These are phyloP conservation scores for Colletes latitarsis DNA, from an alignment of 1,140 invertebrate genomes.

Conservation along the genomic window DNA sequence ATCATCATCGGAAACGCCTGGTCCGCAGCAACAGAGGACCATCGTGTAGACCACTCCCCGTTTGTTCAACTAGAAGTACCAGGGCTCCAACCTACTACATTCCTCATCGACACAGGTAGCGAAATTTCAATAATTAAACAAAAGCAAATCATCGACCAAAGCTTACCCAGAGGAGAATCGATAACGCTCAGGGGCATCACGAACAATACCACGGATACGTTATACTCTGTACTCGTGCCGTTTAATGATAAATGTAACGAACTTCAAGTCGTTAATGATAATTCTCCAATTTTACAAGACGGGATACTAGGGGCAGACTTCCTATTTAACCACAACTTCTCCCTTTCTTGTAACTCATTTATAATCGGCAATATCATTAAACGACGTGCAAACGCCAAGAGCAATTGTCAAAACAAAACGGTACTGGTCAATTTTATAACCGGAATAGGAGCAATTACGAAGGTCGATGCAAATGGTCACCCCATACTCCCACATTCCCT, in stretches of 20 bases:
- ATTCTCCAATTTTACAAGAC: neutral
- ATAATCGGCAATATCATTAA: slow-evolving; percentile 2
- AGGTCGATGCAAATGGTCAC: slow-evolving; percentile 1
- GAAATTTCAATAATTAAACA: slow-evolving; percentile 16
- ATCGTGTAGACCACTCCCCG: slow-evolving; percentile 1
- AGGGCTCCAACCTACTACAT: slow-evolving; percentile 1
- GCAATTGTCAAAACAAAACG: neutral
- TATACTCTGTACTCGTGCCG: neutral
- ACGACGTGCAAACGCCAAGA: neutral
- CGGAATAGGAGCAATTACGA: slow-evolving; percentile 2
- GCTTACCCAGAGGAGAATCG: no score
- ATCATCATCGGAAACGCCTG: slow-evolving; percentile 1
- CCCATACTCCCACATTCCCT: slow-evolving; percentile 4
- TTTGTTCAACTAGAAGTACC: slow-evolving; percentile 24
- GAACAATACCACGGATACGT: no score
- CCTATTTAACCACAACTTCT: neutral
- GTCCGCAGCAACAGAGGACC: neutral
- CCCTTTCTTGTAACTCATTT: neutral
- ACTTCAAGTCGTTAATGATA: neutral
- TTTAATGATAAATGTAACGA: neutral
- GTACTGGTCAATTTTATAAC: neutral
- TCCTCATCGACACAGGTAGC: slow-evolving; percentile 21
- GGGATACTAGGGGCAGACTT: slow-evolving; percentile 2
- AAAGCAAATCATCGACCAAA: neutral
- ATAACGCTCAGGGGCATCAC: neutral